Evolutionary conservation across 2,113 vertebrate genomes (phyloP), one percentile per base, ranked within the genome.

Genomic region (Triplophysa rosa): DNA sequence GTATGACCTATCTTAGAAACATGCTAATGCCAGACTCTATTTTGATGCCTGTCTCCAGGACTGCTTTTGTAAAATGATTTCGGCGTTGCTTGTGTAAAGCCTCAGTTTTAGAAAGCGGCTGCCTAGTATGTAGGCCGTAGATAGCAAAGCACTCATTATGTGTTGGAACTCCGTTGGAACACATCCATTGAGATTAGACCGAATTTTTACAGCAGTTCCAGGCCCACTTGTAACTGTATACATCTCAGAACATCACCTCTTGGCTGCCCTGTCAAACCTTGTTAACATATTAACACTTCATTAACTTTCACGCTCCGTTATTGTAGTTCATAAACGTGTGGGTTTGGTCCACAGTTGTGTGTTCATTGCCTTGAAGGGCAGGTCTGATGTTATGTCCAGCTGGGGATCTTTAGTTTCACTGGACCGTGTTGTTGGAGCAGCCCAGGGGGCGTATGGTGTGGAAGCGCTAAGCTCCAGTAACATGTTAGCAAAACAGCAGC

Each of bases 401-500:
- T 40, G 68, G 74, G 79, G 85, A 26, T 84, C 87, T 91, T 89
- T 67, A 78, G 89, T 91, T 92, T 89, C 89, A 87, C 69, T 54
- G 78, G 33, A 7, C 66, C 66, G 11, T 37, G 45, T 7, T 84
- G 77, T 80, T 40, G 80, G 42, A 79, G 83, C 80, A 84, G 84
- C 83, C 73, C 58, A 23, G 75, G 69, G 80, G 65, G 74, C 72
- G 49, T 63, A 74, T n/a, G 56, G 26, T 45, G 75, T 72, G 49
- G 12, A 80, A 64, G 76, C 59, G 66, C 80, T 82, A 83, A 89
- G 90, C 90, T 93, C 90, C 81, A 64, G 83, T 91, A 89, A 87
- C 88, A 12, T 82, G 82, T 87, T 83, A 87, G 83, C 82, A 89
- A 92, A 91, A 92, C 89, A 90, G 2, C 67, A 87, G 70, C 82